A percentile compares a stretch with the other conserved stretches of the same genome.
phyloP scores from a whole-genome alignment of 2,797 vertebrate genomes.

The Sebastes diploproa region DNA sequence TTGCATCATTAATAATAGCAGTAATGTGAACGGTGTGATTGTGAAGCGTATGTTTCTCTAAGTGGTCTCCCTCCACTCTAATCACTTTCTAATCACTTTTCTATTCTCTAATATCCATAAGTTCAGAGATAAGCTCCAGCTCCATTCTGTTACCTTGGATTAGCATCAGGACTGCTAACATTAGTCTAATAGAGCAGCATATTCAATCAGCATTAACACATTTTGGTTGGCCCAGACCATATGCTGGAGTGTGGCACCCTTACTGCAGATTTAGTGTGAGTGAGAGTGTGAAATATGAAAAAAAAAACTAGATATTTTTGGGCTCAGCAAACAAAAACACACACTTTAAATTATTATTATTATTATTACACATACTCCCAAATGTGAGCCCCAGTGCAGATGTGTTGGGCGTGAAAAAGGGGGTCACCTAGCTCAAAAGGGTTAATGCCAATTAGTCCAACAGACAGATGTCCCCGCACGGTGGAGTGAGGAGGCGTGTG shows the following conservation, averaged over 20 bases:
- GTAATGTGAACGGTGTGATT: conserved; percentile 54
- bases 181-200: conserved; percentile 70
- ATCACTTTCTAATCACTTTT: conserved; percentile 78
- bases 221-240: conserved; percentile 40
- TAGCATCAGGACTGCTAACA: conserved; percentile 60
- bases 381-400: conserved; percentile 18
- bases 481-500: conserved; percentile 36
- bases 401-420: conserved; percentile 50
- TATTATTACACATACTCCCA: neutral
- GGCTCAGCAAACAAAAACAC: neutral
- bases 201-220: conserved; percentile 75
- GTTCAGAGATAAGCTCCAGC: conserved; percentile 55
- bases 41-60: conserved; percentile 74
- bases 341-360: neutral
- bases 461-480: conserved; percentile 57
- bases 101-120: conserved; percentile 70
- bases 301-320: neutral
- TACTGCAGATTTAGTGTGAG: neutral
- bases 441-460: conserved; percentile 75
- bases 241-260: conserved; percentile 45
- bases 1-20: conserved; percentile 62
- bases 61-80: conserved; percentile 68
- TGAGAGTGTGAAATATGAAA: neutral
- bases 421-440: conserved; percentile 58
- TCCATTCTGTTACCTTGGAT: conserved; percentile 67